A percentile compares a stretch with the other conserved stretches of the same genome.
Evolutionary conservation across 2,888 invertebrate species (phyloP).

Genomic region (Cantharis lateralis): DNA sequence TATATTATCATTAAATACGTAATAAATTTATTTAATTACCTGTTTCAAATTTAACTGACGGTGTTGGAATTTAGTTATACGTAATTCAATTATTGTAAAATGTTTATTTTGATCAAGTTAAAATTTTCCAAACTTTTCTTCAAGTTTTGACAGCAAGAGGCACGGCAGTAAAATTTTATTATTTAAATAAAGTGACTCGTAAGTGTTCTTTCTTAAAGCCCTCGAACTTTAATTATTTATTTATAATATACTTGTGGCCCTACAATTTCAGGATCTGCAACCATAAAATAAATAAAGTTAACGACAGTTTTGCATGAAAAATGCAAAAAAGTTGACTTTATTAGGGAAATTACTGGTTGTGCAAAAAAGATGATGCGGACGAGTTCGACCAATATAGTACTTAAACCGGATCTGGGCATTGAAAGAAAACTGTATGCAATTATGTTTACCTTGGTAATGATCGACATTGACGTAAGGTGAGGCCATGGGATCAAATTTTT

Average conservation of each 20-base stretch:
- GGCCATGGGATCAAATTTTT: not conserved
- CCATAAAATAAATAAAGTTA: not conserved
- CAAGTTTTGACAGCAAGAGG: not conserved
- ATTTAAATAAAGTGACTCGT: not conserved
- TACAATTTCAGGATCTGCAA: not conserved
- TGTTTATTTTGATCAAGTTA: not conserved
- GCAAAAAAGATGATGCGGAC: too few relatives aligned
- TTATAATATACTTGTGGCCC: not conserved
- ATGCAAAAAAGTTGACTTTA: not conserved
- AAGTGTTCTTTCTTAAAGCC: not conserved
- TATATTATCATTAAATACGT: too few relatives aligned
- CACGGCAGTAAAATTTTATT: not conserved
- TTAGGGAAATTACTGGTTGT: not conserved
- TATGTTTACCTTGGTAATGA: not conserved
- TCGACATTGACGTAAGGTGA: not conserved
- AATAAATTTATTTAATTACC: not conserved
- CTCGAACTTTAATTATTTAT: not conserved
- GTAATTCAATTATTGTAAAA: not conserved
- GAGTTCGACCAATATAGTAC: too few relatives aligned
- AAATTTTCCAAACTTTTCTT: not conserved
- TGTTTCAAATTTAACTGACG: not conserved
- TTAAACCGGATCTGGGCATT: not conserved
- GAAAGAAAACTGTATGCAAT: not conserved
- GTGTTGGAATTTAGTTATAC: not conserved
- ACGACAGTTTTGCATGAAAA: not conserved